Percentiles rank a stretch among this genome's conserved stretches.
Conservation (phyloP, 2,888 invertebrate species). For the Trissolcus brochymenae region DNA sequence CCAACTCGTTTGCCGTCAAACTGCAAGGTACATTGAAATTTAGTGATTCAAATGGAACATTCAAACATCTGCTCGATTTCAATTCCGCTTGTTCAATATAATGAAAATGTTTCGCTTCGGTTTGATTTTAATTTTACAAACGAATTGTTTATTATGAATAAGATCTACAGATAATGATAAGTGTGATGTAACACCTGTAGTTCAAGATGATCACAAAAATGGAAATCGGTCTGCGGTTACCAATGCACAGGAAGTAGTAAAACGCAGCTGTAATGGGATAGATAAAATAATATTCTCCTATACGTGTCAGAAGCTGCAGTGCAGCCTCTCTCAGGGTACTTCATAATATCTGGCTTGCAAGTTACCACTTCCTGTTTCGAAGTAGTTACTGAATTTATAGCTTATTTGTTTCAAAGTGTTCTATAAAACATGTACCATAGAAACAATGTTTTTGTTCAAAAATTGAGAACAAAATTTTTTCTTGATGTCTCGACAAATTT, state of each 20-base stretch:
- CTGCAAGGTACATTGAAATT: constrained; percentile 83
- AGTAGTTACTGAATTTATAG: constrained; percentile 37
- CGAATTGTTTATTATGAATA: no score
- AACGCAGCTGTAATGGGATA: constrained; percentile 32
- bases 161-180: no score
- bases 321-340: constrained; percentile 39
- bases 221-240: constrained; percentile 26
- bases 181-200: neutral
- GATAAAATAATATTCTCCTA: constrained; percentile 30
- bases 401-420: constrained; percentile 33
- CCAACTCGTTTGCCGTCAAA: constrained; percentile 92
- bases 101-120: neutral
- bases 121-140: no score
- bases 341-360: constrained; percentile 39
- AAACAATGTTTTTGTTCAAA: neutral
- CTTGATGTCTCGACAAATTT: no score
- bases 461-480: constrained; percentile 14
- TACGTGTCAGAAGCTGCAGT: constrained; percentile 36
- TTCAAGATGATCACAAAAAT: constrained; percentile 17
- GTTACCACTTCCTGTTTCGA: constrained; percentile 30
- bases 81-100: neutral
- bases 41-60: no score
- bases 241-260: constrained; percentile 31
- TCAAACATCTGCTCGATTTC: neutral
- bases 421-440: constrained; percentile 8